Evolutionary conservation across 2,888 invertebrate species (phyloP), one percentile per base, ranked within the genome.

Genomic region (Zaprionus lineosus): DNA sequence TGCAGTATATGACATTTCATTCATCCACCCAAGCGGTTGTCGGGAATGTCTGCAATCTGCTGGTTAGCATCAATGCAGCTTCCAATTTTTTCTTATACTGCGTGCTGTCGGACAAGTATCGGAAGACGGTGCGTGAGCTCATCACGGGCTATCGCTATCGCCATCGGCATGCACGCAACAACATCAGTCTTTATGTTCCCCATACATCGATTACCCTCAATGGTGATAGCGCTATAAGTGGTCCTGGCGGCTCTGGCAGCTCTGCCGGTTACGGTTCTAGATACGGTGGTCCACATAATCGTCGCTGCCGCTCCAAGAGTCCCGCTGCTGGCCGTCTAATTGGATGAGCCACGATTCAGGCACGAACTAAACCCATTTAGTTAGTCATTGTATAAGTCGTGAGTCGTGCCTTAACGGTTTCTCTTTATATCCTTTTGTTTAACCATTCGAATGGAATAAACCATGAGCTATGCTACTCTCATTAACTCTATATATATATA

Each of bases 81-180:
- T 92, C 93, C 40, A 95, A 95, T 90, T 95, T 95, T 89, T 91
- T 95, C 71, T 91, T 95, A 58, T 95, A 95, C 88, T 95, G 95
- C 74, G 93, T 93, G 36, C 92, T 96, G 86, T 94, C 94, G 67
- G 93, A 93, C 84, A 93, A 94, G 81, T 95, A 95, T 89, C 91
- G 95, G 34, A 91, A 91, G 71, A 94, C 94, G 44, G 88, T 89
- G 9, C 86, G 89, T 39, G 87, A 89, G 51, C 79, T 90, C 5
- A 79, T 90, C 19, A 86, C 87, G 3, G 89, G 89, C n/a, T 83
- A 87, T 58, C 84, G 86, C 0, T 86, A 87, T 59, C 77, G 82
- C 11, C 75, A 75, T 51, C 71, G 86, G 51, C 81, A 85, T 36
- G 83, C 77, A 31, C 76, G 86, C 24, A 85, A 84, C 36, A 87